These are phyloP conservation scores for Tyria jacobaeae DNA, from an alignment of 2,888 invertebrate species.

Conservation along the genomic window DNA sequence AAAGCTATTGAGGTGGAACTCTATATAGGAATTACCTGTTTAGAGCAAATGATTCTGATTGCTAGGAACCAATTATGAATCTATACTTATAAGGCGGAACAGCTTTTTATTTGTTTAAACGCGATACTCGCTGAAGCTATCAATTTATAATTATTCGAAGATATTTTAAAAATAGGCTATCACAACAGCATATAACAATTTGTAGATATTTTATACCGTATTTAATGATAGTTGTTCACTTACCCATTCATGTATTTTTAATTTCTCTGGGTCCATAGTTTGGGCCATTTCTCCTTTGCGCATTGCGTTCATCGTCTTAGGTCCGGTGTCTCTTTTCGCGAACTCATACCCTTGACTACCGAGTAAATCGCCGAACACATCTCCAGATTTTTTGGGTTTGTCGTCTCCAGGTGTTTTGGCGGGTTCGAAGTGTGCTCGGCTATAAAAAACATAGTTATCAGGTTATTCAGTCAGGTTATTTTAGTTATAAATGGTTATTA, in stretches of 20 bases:
- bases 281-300: slow-evolving; percentile 94
- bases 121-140: no score
- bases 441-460: slow-evolving; percentile 52
- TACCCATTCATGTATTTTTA: slow-evolving; percentile 94
- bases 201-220: no score
- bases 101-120: no score
- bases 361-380: slow-evolving; percentile 96
- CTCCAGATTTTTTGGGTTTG: slow-evolving; percentile 83
- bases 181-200: no score
- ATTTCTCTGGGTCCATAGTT: slow-evolving; percentile 96
- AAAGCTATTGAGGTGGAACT: no score
- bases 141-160: no score
- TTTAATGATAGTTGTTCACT: slow-evolving; percentile 36
- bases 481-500: not conserved
- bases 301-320: slow-evolving; percentile 97
- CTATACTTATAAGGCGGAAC: no score
- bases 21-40: no score
- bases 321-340: slow-evolving; percentile 91
- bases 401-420: slow-evolving; percentile 77
- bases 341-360: slow-evolving; percentile 96
- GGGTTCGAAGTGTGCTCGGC: slow-evolving; percentile 90
- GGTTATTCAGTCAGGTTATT: no score
- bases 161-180: no score
- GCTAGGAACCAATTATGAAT: no score
- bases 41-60: no score